phyloP scores from a whole-genome alignment of 2,113 vertebrate genomes.

The Nymphicus hollandicus region DNA sequence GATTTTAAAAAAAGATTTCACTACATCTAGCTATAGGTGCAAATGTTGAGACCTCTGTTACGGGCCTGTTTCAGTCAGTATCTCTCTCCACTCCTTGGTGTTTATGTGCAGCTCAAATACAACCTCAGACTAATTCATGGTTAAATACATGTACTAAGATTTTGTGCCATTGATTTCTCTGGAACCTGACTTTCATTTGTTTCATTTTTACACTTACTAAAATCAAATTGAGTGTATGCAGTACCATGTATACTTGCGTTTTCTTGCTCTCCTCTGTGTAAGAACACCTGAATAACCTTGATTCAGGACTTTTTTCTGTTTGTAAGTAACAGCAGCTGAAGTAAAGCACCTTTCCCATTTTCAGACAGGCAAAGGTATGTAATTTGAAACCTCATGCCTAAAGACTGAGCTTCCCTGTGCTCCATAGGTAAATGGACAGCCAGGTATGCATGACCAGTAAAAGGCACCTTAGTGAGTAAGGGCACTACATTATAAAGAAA shows the following conservation, averaged over 20 bases:
- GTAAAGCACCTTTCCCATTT: not conserved
- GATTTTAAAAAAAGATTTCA: not conserved
- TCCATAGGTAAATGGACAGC: not conserved
- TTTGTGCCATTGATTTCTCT: not conserved
- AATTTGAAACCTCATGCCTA: not conserved
- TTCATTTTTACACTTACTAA: not conserved
- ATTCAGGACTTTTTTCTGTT: not conserved
- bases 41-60: not conserved
- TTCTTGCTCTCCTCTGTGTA: not conserved
- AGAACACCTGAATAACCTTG: not conserved
- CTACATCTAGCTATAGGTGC: not conserved
- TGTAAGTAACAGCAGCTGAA: not conserved
- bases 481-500: not conserved
- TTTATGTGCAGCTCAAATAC: not conserved
- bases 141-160: not conserved
- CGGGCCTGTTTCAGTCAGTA: not conserved
- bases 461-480: not conserved
- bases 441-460: not conserved
- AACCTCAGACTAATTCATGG: not conserved
- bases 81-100: not conserved
- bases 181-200: not conserved
- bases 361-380: not conserved
- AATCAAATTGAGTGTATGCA: not conserved
- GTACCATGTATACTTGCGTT: not conserved
- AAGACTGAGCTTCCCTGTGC: not conserved